Evolutionary conservation across 64 coral and sea anemone species (phyloP), one percentile per base, ranked within the genome.

Genomic region (Astreopora myriophthalma): DNA sequence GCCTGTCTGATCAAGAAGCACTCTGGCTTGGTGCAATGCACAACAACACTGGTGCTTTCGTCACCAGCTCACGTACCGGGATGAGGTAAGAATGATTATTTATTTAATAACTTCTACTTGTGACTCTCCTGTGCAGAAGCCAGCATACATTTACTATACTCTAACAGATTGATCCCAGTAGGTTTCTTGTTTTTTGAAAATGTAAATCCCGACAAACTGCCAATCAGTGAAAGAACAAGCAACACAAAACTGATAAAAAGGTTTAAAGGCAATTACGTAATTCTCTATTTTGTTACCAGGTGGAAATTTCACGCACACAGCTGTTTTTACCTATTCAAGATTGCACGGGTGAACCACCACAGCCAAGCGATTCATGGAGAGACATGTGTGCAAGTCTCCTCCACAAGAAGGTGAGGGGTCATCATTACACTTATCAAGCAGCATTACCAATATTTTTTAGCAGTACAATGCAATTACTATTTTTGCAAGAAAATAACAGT

Each of bases 21-120:
- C 30, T 28, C 20, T 93, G 71, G 71, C 25, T 93, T 25, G 91
- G 72, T 17, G 71, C 91, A 25, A 79, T 64, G 34, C 91, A 93
- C 84, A 93, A 92, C 37, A 58, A 86, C 34, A 86, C 90, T 39
- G 91, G 84, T 13, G 0, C 71, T 40, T 93, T 36, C 60, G 84
- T 58, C 91, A 93, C 78, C 34, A 69, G 3, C 82, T 93, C 2
- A 87, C 91, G 17, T 93, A 64, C 71, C 68, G 67, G 46, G 74
- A 87, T 93, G 81, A 87, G 84, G 91, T 87, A 57, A 34, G 39
- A 42, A 42, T 42, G 39, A 42, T 42, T 42, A 42, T 42, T 42
- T 42, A 70, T 8, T 23, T 46, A 42, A 84, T 28, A 32, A 27
- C n/a, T 63, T 32, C 34, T 30, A 13, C 13, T 86, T 40, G 35